Percentiles rank a stretch among this genome's conserved stretches.
Evolutionary conservation across 2,797 vertebrate genomes (phyloP).

Genomic region (Nasua narica): DNA sequence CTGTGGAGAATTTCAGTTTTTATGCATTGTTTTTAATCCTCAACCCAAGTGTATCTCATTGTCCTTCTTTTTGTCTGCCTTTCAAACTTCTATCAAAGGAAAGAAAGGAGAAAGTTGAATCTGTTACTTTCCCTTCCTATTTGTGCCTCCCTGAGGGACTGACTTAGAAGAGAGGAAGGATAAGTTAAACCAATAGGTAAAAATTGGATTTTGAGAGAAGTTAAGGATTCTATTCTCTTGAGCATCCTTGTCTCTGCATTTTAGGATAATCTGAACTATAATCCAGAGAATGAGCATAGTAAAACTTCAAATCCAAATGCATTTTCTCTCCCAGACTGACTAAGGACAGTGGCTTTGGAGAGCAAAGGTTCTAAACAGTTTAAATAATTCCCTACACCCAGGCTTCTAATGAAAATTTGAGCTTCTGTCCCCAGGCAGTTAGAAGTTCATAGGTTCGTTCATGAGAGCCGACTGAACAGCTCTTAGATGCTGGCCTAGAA

Average conservation of each 20-base stretch:
- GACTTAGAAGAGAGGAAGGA: conserved; percentile 16
- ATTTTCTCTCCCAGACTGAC: neutral
- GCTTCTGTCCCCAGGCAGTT: neutral
- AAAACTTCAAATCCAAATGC: neutral
- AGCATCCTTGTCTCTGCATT: neutral
- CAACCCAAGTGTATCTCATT: neutral
- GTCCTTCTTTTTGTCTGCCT: neutral
- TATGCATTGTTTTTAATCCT: neutral
- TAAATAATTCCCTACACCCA: neutral
- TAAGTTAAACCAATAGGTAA: neutral
- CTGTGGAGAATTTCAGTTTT: neutral
- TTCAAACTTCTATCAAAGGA: neutral
- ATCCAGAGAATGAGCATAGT: neutral
- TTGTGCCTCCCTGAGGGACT: neutral
- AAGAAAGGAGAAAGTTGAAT: conserved; percentile 2
- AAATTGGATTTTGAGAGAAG: conserved; percentile 7
- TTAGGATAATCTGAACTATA: conserved; percentile 36
- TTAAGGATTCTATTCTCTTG: conserved; percentile 13
- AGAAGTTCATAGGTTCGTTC: neutral
- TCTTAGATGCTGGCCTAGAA: neutral
- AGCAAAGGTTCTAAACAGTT: neutral
- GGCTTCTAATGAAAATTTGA: neutral
- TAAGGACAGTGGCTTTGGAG: neutral
- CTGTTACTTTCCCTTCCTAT: neutral
- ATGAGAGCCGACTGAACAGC: neutral